phyloP scores from a whole-genome alignment of 2,888 invertebrate genomes.

The Blomia tropicalis region DNA sequence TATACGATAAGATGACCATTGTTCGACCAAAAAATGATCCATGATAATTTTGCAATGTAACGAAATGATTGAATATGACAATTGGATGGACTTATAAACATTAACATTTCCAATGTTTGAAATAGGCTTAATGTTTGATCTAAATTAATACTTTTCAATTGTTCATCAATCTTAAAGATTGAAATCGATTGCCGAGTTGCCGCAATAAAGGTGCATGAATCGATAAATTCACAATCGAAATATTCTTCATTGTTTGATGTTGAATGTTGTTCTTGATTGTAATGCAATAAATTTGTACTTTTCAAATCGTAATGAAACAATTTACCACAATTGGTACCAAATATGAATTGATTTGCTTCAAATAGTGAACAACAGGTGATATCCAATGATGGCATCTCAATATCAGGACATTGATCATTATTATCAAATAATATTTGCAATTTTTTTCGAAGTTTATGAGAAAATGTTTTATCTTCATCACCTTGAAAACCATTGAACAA shows the following conservation, averaged over 20 bases:
- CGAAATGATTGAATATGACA: background rate
- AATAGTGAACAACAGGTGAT: background rate
- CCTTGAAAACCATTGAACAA: conserved; percentile 13
- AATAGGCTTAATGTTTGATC: background rate
- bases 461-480: conserved; percentile 8
- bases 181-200: background rate
- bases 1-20: background rate
- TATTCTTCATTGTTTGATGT: background rate
- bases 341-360: background rate
- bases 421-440: too few relatives aligned
- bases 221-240: background rate
- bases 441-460: background rate
- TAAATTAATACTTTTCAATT: background rate
- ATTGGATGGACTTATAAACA: background rate
- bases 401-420: too few relatives aligned
- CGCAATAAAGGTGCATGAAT: background rate
- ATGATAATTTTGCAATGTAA: background rate
- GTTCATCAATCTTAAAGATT: background rate
- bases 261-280: background rate
- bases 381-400: background rate
- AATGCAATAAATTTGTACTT: background rate
- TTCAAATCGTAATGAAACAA: background rate
- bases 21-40: conserved; percentile 2
- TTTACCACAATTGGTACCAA: conserved; percentile 4
- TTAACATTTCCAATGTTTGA: background rate